These are phyloP conservation scores for Philantomba maxwellii DNA, from an alignment of 2,113 vertebrate species.

Conservation along the genomic window DNA sequence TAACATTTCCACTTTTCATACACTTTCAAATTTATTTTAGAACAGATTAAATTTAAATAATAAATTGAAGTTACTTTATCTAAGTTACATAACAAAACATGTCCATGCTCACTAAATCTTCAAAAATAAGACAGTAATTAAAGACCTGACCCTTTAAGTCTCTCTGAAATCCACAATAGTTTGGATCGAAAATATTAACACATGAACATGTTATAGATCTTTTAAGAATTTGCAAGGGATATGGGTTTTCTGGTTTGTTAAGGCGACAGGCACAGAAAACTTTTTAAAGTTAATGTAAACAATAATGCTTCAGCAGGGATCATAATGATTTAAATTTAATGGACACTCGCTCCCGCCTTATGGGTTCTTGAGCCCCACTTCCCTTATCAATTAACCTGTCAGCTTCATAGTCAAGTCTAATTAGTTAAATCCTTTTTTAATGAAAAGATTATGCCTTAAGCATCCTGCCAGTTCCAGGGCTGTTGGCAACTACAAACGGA, in stretches of 20 bases:
- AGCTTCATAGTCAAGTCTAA: slow-evolving; percentile 62
- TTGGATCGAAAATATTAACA: not conserved
- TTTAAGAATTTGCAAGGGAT: not conserved
- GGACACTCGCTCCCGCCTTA: slow-evolving; percentile 58
- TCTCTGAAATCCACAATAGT: not conserved
- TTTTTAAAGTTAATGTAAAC: not conserved
- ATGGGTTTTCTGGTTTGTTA: not conserved
- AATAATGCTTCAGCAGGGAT: slow-evolving; percentile 30
- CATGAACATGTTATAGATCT: not conserved
- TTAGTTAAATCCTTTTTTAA: slow-evolving; percentile 77
- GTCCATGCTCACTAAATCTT: not conserved
- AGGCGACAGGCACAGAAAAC: not conserved
- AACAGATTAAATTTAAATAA: not conserved
- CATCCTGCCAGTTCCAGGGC: slow-evolving; percentile 63
- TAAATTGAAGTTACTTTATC: not conserved
- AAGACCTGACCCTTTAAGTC: not conserved
- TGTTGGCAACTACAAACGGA: slow-evolving; percentile 30
- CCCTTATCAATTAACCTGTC: slow-evolving; percentile 77
- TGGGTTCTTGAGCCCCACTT: slow-evolving; percentile 57
- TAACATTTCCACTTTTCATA: not conserved
- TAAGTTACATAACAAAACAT: not conserved
- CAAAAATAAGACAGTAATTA: not conserved
- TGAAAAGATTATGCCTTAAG: slow-evolving; percentile 75
- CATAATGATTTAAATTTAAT: slow-evolving; percentile 48
- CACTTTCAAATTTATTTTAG: not conserved